Evolutionary conservation across 2,113 vertebrate species (phyloP).

Genomic region (Poeciliopsis occidentalis): DNA sequence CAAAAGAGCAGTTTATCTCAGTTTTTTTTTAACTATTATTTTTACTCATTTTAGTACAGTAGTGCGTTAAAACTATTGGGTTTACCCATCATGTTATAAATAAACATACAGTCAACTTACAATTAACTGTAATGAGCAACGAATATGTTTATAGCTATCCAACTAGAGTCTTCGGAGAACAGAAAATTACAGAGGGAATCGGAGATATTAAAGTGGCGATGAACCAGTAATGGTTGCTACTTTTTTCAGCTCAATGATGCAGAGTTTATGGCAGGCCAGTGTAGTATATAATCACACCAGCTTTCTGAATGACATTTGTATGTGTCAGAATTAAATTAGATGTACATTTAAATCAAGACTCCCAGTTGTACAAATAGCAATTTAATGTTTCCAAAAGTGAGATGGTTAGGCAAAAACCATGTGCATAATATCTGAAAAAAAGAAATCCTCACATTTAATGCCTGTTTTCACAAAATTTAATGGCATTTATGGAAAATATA

Average conservation of each 20-base stretch:
- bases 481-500: no score
- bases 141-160: not conserved
- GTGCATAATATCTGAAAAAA: not conserved
- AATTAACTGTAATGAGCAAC: not conserved
- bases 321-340: not conserved
- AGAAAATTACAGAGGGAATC: not conserved
- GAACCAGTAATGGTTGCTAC: not conserved
- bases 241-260: not conserved
- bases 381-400: not conserved
- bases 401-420: not conserved
- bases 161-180: not conserved
- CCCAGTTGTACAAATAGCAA: not conserved
- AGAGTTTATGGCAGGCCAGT: not conserved
- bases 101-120: not conserved
- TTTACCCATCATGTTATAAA: no score
- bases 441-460: no score
- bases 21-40: not conserved
- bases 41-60: no score
- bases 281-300: not conserved
- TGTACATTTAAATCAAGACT: not conserved
- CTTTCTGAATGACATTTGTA: not conserved
- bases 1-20: not conserved
- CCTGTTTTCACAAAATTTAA: no score
- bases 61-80: no score
- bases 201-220: not conserved